Evolutionary conservation across 2,888 invertebrate species (phyloP), one percentile per base, ranked within the genome.

Genomic region (Hyposoter didymator): DNA sequence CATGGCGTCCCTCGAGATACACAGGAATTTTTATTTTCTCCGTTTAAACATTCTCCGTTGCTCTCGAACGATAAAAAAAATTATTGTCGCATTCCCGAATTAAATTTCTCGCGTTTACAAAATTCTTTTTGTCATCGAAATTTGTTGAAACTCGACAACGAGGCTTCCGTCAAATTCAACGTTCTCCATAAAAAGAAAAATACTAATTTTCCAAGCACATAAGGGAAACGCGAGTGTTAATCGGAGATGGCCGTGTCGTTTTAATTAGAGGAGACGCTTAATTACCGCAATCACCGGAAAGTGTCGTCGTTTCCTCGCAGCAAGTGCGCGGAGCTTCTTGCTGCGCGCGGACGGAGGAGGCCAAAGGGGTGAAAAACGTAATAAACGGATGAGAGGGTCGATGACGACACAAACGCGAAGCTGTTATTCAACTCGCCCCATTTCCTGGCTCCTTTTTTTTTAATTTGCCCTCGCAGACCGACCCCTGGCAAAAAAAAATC

Each of bases 231-330:
- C 28, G 14, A 73, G 55, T 67, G 22, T 72, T 73, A 74, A 83
- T 84, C 70, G 59, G 72, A 66, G 47, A 49, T 74, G 64, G 83
- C 73, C 84, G 84, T 86, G 88, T 84, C 86, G 82, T 89, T 90
- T 89, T 90, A 90, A 90, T 90, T 90, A 88, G 85, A 89, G 88
- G 87, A 86, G 89, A 82, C 88, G 86, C 87, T 90, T 89, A 88
- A 90, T 90, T 90, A 89, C 88, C 84, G 86, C 88, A 90, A 90
- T 90, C 89, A 88, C 84, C 88, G 82, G 86, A 78, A 80, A 82
- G 82, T 82, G 82, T 86, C 86, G 82, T 74, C 85, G 82, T 82
- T 85, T 82, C 78, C 72, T 66, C 67, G 82, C 70, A 79, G 70
- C 8, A 49, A 47, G 69, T 47, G 69, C 28, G 28, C 28, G 28